A percentile compares a stretch with the other conserved stretches of the same genome.
phyloP scores from a whole-genome alignment of 2,797 vertebrate genomes.

The Pangasius mekongensis region DNA sequence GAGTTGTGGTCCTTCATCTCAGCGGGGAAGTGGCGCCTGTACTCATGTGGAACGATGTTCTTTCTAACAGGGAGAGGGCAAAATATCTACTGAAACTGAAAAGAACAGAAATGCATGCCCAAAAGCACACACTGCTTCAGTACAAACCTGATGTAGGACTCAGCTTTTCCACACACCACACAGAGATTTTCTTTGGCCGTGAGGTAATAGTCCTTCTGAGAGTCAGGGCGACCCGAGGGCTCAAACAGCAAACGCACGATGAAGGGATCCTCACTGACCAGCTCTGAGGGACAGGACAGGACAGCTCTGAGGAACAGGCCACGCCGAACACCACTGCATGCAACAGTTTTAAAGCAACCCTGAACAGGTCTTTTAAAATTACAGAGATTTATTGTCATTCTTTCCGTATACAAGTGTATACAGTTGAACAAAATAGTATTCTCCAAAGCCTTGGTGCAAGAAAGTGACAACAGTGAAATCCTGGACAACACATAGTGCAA shows the following conservation, averaged over 20 bases:
- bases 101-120: neutral
- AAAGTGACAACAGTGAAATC: neutral
- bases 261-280: constrained; percentile 90
- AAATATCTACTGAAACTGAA: neutral
- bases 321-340: neutral
- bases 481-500: neutral
- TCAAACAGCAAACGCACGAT: constrained; percentile 92
- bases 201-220: constrained; percentile 93
- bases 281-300: constrained; percentile 75
- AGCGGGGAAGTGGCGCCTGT: constrained; percentile 91
- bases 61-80: constrained; percentile 78
- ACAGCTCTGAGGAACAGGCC: constrained; percentile 79
- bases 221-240: constrained; percentile 93
- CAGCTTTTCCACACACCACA: constrained; percentile 92
- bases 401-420: neutral
- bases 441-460: neutral
- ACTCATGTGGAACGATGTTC: constrained; percentile 95
- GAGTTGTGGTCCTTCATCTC: constrained; percentile 99
- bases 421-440: neutral
- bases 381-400: neutral
- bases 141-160: constrained; percentile 93
- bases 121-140: neutral
- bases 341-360: neutral
- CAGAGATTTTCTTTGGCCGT: constrained; percentile 97
- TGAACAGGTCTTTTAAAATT: neutral